Base-by-base conservation (phyloP, 2,113 vertebrate genomes). In the Amazona vittata region DNA sequence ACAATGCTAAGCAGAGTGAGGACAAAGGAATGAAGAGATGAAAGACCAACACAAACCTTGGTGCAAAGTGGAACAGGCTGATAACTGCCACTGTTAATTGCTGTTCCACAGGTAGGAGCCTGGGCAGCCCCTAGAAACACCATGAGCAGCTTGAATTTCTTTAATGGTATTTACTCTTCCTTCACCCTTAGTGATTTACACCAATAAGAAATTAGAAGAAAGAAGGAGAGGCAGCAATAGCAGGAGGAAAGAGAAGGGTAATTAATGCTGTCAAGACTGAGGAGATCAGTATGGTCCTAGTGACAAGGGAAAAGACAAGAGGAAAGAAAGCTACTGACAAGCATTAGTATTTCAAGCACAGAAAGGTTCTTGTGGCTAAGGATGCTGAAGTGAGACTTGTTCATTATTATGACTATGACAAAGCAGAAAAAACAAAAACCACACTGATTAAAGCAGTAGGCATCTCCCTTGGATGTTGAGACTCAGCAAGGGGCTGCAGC, bases 331-430 rank as follows among this genome's bases (percentile, higher is more conserved):
- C 46, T 79, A 62, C 85, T 50, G 82, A 91, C 60, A 77, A 0
- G 39, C 52, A 73, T 85, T 95, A 93, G 92, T 94, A 97, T 97
- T 97, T 96, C 94, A 97, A 95, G 92, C 97, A 98, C 94, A 96
- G 83, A 94, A 60, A 95, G 75, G 77, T 91, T 96, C 85, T 88
- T 89, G 75, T 92, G 94, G 85, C 74, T 86, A 93, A 90, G 60
- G 92, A 92, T 67, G 8, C 87, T 20, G 11, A 96, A 93, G 85
- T 2, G 31, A 94, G 96, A 94, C 94, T 96, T 83, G 78, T 96
- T 92, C 97, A 96, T 95, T 97, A 97, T 96, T 96, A 93, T 89
- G 93, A 88, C 94, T 97, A 98, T 98, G 97, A 98, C 98, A 97
- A 98, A 98, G 98, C 98, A 98, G 95, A 98, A 98, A 98, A 96